phyloP scores from a whole-genome alignment of 2,888 invertebrate species.

The Cerastis leucographa region DNA sequence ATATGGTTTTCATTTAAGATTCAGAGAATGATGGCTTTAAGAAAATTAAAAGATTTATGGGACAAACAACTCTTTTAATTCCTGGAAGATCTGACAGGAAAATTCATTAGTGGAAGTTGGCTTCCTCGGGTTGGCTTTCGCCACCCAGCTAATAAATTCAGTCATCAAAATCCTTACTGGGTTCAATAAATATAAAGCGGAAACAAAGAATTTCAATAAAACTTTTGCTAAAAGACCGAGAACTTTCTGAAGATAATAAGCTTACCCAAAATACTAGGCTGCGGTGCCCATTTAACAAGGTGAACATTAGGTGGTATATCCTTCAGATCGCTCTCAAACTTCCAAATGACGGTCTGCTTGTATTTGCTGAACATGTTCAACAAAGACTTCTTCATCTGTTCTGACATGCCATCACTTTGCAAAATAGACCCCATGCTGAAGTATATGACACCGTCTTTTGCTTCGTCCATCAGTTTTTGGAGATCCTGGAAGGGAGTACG shows the following conservation, averaged over 20 bases:
- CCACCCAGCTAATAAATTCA: not conserved
- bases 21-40: not conserved
- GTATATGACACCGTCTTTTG: conserved; percentile 78
- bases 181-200: not conserved
- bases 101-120: not conserved
- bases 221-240: not conserved
- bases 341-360: conserved; percentile 82
- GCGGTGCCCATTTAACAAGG: conserved; percentile 83
- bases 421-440: conserved; percentile 80
- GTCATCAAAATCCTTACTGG: not conserved
- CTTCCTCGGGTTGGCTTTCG: not conserved
- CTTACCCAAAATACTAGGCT: conserved; percentile 75
- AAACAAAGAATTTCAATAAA: not conserved
- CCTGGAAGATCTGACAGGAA: not conserved
- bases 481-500: conserved; percentile 73
- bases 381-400: conserved; percentile 73
- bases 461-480: conserved; percentile 77
- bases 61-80: not conserved
- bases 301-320: conserved; percentile 78
- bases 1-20: not conserved
- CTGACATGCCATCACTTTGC: conserved; percentile 74
- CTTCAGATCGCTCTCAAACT: conserved; percentile 77
- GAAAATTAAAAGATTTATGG: not conserved
- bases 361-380: conserved; percentile 77
- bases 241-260: not conserved